These are phyloP conservation scores for Diceros bicornis DNA, from an alignment of 2,797 vertebrate species.

Conservation along the genomic window DNA sequence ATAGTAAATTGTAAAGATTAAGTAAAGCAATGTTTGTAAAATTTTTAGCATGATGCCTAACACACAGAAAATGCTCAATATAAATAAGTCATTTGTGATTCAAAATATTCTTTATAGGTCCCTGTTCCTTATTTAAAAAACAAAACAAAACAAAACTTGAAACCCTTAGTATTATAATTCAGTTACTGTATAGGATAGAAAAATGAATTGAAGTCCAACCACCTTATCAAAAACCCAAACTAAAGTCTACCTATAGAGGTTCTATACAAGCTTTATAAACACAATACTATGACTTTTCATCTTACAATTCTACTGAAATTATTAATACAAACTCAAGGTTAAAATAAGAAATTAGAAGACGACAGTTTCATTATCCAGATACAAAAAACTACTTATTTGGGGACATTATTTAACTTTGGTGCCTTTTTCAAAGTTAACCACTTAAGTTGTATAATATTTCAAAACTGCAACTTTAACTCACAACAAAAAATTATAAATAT, in stretches of 20 bases:
- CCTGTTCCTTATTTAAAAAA: background rate
- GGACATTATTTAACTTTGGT: background rate
- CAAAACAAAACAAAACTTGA: conserved; percentile 25
- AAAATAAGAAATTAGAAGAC: conserved; percentile 41
- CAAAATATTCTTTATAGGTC: background rate
- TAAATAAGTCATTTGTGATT: conserved; percentile 27
- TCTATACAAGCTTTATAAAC: background rate
- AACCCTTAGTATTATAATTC: conserved; percentile 38
- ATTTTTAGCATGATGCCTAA: background rate
- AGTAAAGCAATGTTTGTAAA: background rate
- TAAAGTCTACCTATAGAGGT: background rate
- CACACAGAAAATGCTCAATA: background rate
- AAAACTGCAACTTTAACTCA: conserved; percentile 60
- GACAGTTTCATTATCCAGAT: conserved; percentile 26
- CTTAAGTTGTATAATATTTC: conserved; percentile 40
- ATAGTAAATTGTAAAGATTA: conserved; percentile 6
- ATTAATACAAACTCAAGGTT: conserved; percentile 38
- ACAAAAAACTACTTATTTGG: background rate
- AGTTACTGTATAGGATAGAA: background rate
- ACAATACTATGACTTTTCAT: background rate
- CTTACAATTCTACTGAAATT: background rate
- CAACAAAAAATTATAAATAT: conserved; percentile 54
- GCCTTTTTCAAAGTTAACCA: conserved; percentile 20
- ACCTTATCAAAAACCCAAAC: conserved; percentile 15
- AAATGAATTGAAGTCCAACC: conserved; percentile 17